Evolutionary conservation across 2,113 vertebrate genomes (phyloP).

Genomic region (Puntigrus tetrazona): DNA sequence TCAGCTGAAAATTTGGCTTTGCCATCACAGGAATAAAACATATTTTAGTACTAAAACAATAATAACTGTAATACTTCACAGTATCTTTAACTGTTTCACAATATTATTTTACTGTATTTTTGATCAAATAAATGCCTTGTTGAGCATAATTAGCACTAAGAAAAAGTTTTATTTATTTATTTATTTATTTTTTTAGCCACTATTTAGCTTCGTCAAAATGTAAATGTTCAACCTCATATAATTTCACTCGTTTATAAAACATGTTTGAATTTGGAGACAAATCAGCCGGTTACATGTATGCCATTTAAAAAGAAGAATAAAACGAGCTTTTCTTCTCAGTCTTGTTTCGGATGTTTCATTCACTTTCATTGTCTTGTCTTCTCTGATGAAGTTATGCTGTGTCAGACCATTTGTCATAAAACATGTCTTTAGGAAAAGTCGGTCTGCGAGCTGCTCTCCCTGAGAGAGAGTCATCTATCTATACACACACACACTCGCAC

Average conservation of each 20-base stretch:
- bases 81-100: background rate
- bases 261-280: background rate
- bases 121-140: background rate
- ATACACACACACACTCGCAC: slow-evolving; percentile 38
- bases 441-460: slow-evolving; percentile 54
- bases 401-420: slow-evolving; percentile 53
- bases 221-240: background rate
- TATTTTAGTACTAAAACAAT: background rate
- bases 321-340: background rate
- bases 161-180: too few relatives aligned
- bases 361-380: slow-evolving; percentile 40
- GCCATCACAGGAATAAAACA: background rate
- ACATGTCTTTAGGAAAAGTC: slow-evolving; percentile 41
- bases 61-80: background rate
- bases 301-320: slow-evolving; percentile 9
- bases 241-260: background rate
- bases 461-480: slow-evolving; percentile 77
- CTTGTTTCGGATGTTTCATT: slow-evolving; percentile 22
- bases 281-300: background rate
- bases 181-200: background rate
- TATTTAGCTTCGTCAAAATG: background rate
- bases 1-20: background rate
- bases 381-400: slow-evolving; percentile 46
- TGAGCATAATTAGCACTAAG: background rate
- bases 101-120: background rate